Evolutionary conservation across 2,888 invertebrate species (phyloP).

Genomic region (Steinernema carpocapsae): DNA sequence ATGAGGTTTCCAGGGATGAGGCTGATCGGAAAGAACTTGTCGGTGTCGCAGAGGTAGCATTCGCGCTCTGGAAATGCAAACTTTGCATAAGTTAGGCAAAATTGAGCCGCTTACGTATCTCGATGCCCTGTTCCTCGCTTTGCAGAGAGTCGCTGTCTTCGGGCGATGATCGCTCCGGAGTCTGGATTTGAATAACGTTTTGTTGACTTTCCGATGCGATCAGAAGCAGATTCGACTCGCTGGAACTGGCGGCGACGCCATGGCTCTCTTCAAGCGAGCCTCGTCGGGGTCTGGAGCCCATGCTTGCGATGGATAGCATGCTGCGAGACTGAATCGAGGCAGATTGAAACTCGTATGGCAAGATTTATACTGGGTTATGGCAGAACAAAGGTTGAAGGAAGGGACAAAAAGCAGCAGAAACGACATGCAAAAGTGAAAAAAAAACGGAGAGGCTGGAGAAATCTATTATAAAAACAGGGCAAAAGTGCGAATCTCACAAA

Average conservation of each 20-base stretch:
- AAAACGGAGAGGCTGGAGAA: too few relatives aligned
- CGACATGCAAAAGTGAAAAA: too few relatives aligned
- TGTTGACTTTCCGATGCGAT: neutral
- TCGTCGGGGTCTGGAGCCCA: neutral
- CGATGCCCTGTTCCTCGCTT: constrained; percentile 10
- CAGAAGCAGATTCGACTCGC: neutral
- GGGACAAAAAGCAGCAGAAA: too few relatives aligned
- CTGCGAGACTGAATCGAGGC: constrained; percentile 4
- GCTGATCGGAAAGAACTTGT: constrained; percentile 55
- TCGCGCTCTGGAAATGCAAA: constrained; percentile 53
- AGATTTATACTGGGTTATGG: too few relatives aligned
- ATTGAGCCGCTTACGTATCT: neutral
- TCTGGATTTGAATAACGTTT: neutral
- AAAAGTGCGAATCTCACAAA: too few relatives aligned
- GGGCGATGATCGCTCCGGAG: neutral
- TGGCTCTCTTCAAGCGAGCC: neutral
- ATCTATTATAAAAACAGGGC: neutral
- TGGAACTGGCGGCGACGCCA: neutral
- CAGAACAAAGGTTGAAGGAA: too few relatives aligned
- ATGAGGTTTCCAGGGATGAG: constrained; percentile 57
- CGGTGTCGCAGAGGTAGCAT: constrained; percentile 62
- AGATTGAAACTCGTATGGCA: too few relatives aligned
- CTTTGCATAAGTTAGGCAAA: neutral
- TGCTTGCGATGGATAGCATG: neutral
- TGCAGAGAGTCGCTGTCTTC: neutral